A percentile compares a stretch with the other conserved stretches of the same genome.
These are phyloP conservation scores for Dendrocincla tyrannina DNA, from an alignment of 2,797 vertebrate genomes.

Conservation along the genomic window DNA sequence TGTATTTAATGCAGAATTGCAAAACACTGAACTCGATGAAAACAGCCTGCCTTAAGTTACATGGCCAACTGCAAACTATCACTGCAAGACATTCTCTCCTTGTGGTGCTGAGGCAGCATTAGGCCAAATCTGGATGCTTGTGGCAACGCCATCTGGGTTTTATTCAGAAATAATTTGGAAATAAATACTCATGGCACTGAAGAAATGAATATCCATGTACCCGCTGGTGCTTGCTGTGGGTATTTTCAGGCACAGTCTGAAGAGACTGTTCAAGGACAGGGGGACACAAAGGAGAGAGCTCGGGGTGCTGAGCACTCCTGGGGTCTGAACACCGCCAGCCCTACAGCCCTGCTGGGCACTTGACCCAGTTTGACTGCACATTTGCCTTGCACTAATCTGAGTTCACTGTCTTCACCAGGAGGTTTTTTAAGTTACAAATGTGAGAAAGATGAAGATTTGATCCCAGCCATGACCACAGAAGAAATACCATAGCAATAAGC, in stretches of 20 bases:
- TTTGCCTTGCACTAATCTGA: neutral
- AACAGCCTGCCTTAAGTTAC: neutral
- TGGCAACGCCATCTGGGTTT: neutral
- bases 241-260: rapidly evolving
- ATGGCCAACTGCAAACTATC: neutral
- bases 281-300: neutral
- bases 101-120: neutral
- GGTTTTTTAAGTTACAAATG: neutral
- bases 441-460: neutral
- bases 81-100: neutral
- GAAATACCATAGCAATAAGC: neutral
- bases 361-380: rapidly evolving
- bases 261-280: neutral
- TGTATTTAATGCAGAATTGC: neutral
- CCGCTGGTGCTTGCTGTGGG: rapidly evolving
- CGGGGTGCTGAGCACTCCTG: rapidly evolving
- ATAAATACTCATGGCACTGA: neutral
- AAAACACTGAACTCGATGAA: neutral
- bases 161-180: neutral
- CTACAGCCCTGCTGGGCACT: neutral
- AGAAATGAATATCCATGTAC: neutral
- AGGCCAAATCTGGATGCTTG: neutral
- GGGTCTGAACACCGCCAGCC: too few relatives aligned
- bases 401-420: neutral
- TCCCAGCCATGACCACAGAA: neutral